A percentile compares a stretch with the other conserved stretches of the same genome.
Conservation (phyloP, 2,113 vertebrate species). For the Takifugu bimaculatus region DNA sequence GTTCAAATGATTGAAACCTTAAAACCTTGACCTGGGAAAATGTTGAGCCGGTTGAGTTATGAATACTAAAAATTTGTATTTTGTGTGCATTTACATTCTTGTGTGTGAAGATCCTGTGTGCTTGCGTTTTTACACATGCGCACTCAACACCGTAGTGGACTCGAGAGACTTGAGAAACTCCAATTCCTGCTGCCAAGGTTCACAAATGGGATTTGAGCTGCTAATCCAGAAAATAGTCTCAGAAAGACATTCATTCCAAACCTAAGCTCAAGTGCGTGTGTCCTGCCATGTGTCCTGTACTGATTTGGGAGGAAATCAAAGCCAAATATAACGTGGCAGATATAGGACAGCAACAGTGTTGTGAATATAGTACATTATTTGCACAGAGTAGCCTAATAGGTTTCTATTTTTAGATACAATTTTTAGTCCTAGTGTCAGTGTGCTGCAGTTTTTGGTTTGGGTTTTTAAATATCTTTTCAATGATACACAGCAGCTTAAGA, state of each 20-base stretch:
- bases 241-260: slow-evolving; percentile 41
- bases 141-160: slow-evolving; percentile 37
- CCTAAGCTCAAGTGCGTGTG: slow-evolving; percentile 19
- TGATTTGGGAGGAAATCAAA: slow-evolving; percentile 11
- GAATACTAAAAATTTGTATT: slow-evolving; percentile 57
- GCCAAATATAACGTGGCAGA: background rate
- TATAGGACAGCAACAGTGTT: slow-evolving; percentile 22
- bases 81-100: slow-evolving; percentile 27
- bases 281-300: slow-evolving; percentile 12
- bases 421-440: too few species aligned
- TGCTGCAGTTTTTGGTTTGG: background rate
- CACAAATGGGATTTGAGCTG: slow-evolving; percentile 60
- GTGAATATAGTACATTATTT: slow-evolving; percentile 6
- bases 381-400: too few species aligned
- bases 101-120: slow-evolving; percentile 17
- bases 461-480: background rate
- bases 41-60: slow-evolving; percentile 43
- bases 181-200: slow-evolving; percentile 65
- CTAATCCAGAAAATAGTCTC: slow-evolving; percentile 61
- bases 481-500: slow-evolving; percentile 9
- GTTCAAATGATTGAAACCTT: too few species aligned
- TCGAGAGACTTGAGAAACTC: slow-evolving; percentile 55
- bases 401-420: too few species aligned
- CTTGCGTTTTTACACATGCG: slow-evolving; percentile 23
- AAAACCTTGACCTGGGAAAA: slow-evolving; percentile 40